Conservation (phyloP, 2,113 vertebrate genomes). For the Empidonax traillii region DNA sequence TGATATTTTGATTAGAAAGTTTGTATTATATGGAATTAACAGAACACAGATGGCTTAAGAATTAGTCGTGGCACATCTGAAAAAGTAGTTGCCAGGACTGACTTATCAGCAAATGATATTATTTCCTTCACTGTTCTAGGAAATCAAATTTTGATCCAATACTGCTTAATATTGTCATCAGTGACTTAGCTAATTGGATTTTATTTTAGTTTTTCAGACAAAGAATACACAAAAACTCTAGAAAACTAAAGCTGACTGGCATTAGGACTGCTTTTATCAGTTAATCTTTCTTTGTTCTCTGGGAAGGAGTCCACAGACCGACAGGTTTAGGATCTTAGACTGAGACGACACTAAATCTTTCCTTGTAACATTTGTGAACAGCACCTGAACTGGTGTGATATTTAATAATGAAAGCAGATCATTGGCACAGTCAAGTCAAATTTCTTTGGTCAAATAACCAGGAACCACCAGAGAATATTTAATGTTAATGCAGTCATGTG, state of each 20-base stretch:
- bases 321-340: background rate
- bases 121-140: background rate
- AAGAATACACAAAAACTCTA: background rate
- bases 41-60: background rate
- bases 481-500: background rate
- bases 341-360: background rate
- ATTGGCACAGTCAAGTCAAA: background rate
- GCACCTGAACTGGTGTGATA: background rate
- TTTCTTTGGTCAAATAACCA: constrained; percentile 12
- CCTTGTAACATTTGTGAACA: background rate
- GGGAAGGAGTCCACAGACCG: background rate
- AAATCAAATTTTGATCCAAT: background rate
- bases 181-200: background rate
- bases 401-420: background rate
- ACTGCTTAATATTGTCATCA: background rate
- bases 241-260: background rate
- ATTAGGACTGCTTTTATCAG: background rate
- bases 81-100: background rate
- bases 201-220: background rate
- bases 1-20: background rate
- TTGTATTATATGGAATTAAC: background rate
- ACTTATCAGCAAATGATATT: background rate
- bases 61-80: background rate
- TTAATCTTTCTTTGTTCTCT: background rate
- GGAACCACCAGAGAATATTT: background rate